Conservation (phyloP, 2,888 invertebrate species). For the Mycalesis mineus region DNA sequence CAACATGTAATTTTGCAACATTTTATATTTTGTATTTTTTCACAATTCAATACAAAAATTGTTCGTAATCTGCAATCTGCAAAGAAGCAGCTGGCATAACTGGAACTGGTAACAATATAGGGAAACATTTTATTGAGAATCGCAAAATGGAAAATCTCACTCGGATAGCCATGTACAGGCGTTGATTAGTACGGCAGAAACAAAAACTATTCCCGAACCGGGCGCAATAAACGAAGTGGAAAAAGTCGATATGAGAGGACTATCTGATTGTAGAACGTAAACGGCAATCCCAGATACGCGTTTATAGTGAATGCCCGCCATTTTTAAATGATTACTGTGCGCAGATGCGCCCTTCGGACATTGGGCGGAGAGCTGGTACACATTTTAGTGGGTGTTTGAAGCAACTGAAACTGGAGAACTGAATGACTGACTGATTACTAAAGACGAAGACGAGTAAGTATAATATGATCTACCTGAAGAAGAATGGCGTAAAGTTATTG, state of each 20-base stretch:
- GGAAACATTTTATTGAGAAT: constrained; percentile 38
- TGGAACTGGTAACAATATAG: constrained; percentile 31
- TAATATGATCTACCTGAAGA: too few species aligned
- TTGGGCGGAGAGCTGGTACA: too few species aligned
- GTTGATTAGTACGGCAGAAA: constrained; percentile 72
- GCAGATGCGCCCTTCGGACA: constrained; percentile 33
- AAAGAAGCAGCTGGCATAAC: constrained; percentile 27
- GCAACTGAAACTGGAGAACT: too few species aligned
- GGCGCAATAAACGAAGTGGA: constrained; percentile 70
- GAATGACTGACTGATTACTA: too few species aligned
- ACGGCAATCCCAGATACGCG: constrained; percentile 67
- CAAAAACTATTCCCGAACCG: constrained; percentile 74
- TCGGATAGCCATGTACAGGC: constrained; percentile 56
- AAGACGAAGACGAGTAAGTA: too few species aligned
- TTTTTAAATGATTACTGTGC: constrained; percentile 63
- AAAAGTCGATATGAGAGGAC: constrained; percentile 71
- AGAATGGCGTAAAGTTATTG: too few species aligned
- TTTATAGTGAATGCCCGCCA: constrained; percentile 62
- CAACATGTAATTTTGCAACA: too few species aligned
- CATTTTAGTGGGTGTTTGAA: too few species aligned
- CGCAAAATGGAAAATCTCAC: constrained; percentile 42
- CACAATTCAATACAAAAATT: background rate
- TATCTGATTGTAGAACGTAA: constrained; percentile 69
- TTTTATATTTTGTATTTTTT: too few species aligned
- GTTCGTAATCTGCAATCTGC: constrained; percentile 25